Percentiles rank a stretch among this genome's conserved stretches.
Conservation (phyloP, 2,113 vertebrate species). For the Oryzias woworae region DNA sequence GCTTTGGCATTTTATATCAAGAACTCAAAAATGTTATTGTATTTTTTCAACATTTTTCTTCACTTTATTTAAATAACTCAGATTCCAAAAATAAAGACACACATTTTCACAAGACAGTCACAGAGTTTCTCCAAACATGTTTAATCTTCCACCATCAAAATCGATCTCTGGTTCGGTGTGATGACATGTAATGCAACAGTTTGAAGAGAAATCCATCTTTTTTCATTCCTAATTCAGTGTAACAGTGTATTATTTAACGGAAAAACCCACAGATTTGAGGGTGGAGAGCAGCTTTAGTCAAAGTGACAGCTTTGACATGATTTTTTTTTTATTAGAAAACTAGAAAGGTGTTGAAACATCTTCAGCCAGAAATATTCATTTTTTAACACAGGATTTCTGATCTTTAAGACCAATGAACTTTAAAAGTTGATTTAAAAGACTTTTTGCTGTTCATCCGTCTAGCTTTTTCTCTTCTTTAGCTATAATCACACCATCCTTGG, state of each 20-base stretch:
- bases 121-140: background rate
- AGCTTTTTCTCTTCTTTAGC: no score
- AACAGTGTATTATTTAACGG: conserved; percentile 4
- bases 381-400: no score
- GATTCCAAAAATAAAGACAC: background rate
- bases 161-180: background rate
- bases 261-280: background rate
- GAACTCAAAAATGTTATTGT: background rate
- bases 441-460: no score
- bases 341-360: no score
- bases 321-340: no score
- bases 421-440: no score
- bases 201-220: conserved; percentile 1
- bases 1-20: background rate
- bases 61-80: background rate
- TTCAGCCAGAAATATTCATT: no score
- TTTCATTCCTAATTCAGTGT: conserved; percentile 18
- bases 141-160: background rate
- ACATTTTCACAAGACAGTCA: background rate
- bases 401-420: no score
- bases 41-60: background rate
- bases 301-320: conserved; percentile 21
- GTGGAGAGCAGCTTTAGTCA: conserved; percentile 2
- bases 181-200: conserved; percentile 2
- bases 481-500: no score